Base-by-base conservation (phyloP, 2,888 invertebrate species). In the Ichneumoninae sp. region DNA sequence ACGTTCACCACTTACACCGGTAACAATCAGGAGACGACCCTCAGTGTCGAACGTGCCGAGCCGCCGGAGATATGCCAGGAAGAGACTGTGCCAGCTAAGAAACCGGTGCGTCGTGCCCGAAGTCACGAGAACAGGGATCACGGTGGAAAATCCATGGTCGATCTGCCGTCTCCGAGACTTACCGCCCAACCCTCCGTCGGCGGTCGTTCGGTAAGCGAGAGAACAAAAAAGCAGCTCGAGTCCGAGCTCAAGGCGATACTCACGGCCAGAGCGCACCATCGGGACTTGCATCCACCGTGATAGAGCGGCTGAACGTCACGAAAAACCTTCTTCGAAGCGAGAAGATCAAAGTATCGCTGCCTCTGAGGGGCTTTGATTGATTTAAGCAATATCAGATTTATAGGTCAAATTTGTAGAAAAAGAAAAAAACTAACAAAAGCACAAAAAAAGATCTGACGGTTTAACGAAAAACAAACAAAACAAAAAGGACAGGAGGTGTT, bases 311-410 rank as follows among this genome's bases (percentile, higher is more conserved):
- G 22, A 30, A 36, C 82, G 50, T 60, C 69, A 47, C 54, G 70
- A 40, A 65, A 47, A 13, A 88, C 88, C 88, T 88, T 86, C 88
- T 82, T 78, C 84, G 69, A 85, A 47, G 77, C 66, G 69, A 75
- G 72, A 83, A 52, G 77, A 68, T 65, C 52, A 79, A 86, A 84
- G 89, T 75, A 88, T 91, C 90, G 91, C 88, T 90, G 93, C 93
- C 93, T 93, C 91, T 93, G 93, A 93, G 93, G 92, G 93, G 93
- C 93, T 93, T 91, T 91, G 88, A 91, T 92, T 91, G 90, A 91
- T 92, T 93, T 90, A 93, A 93, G 93, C 92, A 93, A 93, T 93
- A 93, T 93, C 93, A 92, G 92, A 93, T 92, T 93, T 92, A 90
- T 93, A 93, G 92, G 92, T 92, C 92, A 92, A 93, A 93, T 93